These are phyloP conservation scores for Lates japonicus DNA, from an alignment of 2,797 vertebrate species.

Conservation along the genomic window DNA sequence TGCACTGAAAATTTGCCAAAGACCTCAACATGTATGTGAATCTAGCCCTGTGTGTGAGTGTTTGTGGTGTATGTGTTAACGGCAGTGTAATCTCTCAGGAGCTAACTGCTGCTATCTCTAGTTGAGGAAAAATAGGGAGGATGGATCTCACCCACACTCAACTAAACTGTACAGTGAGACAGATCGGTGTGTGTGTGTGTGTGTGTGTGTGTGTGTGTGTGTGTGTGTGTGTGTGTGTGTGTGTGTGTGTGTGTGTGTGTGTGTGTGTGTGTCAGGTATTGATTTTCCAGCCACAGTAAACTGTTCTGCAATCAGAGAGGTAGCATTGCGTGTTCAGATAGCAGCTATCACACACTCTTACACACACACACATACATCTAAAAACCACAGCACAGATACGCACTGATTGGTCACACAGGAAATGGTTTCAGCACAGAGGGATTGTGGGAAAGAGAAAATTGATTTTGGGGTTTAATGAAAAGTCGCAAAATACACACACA, in stretches of 20 bases:
- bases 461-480: constrained; percentile 77
- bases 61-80: constrained; percentile 1
- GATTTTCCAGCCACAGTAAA: constrained; percentile 71
- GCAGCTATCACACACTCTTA: constrained; percentile 38
- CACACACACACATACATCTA: constrained; percentile 25
- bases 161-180: constrained; percentile 23
- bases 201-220: constrained; percentile 35
- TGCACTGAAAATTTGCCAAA: constrained; percentile 3
- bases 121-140: constrained; percentile 46
- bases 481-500: no score
- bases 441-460: constrained; percentile 78
- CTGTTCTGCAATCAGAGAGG: constrained; percentile 67
- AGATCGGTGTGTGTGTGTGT: constrained; percentile 28
- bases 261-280: constrained; percentile 50
- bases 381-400: constrained; percentile 35
- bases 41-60: constrained; percentile 13
- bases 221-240: constrained; percentile 25
- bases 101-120: constrained; percentile 38
- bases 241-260: constrained; percentile 21
- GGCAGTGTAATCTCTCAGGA: constrained; percentile 45
- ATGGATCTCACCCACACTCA: constrained; percentile 44
- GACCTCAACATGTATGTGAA: constrained; percentile 8
- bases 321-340: constrained; percentile 66
- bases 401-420: constrained; percentile 77
- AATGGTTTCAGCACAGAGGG: constrained; percentile 68